A percentile compares a stretch with the other conserved stretches of the same genome.
Evolutionary conservation across 2,888 invertebrate species (phyloP).

Genomic region (Leptura quadrifasciata): DNA sequence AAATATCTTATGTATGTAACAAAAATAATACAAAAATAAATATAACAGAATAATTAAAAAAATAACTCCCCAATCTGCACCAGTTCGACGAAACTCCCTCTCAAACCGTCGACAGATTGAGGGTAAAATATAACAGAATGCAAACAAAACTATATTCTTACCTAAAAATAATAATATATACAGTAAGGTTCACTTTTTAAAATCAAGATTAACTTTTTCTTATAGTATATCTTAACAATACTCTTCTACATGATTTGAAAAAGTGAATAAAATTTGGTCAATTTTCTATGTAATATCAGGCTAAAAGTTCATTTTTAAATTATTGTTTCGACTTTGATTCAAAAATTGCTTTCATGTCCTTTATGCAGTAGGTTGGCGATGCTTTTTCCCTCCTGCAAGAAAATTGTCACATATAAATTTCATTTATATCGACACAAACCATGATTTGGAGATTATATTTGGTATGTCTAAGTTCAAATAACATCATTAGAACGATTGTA

Average conservation of each 20-base stretch:
- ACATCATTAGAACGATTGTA: no score
- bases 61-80: slow-evolving; percentile 18
- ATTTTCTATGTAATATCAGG: slow-evolving; percentile 49
- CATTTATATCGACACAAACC: background rate
- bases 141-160: slow-evolving; percentile 37
- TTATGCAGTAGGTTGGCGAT: slow-evolving; percentile 83
- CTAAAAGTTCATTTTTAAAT: slow-evolving; percentile 45
- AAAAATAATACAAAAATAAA: slow-evolving; percentile 49
- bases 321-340: slow-evolving; percentile 81
- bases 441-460: no score
- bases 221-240: slow-evolving; percentile 30
- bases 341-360: slow-evolving; percentile 89
- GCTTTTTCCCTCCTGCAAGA: slow-evolving; percentile 80
- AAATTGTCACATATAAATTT: slow-evolving; percentile 7
- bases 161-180: slow-evolving; percentile 42
- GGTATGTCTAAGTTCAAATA: no score
- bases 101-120: slow-evolving; percentile 24
- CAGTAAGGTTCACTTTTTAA: slow-evolving; percentile 37
- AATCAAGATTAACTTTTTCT: slow-evolving; percentile 24
- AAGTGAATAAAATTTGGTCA: slow-evolving; percentile 57
- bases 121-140: slow-evolving; percentile 35
- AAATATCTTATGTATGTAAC: slow-evolving; percentile 44
- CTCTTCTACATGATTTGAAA: slow-evolving; percentile 30
- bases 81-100: background rate
- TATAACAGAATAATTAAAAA: slow-evolving; percentile 40